These are phyloP conservation scores for Sesamia nonagrioides DNA, from an alignment of 1,140 invertebrate genomes.

Conservation along the genomic window DNA sequence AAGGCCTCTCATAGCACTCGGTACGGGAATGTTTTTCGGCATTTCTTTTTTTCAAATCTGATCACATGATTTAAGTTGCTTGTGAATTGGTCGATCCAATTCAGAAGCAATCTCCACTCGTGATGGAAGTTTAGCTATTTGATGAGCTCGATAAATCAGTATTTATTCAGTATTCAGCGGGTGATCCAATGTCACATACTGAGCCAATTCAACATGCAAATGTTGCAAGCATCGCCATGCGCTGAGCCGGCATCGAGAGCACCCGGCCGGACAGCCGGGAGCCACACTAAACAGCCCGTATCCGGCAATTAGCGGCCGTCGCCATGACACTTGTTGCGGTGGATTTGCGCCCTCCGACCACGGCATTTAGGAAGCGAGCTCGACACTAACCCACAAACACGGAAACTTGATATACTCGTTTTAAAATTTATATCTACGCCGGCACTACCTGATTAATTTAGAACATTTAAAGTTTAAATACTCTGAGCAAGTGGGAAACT, in stretches of 20 bases:
- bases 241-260: neutral
- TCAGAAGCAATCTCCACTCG: neutral
- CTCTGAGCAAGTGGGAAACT: neutral
- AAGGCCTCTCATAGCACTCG: neutral
- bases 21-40: neutral
- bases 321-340: conserved; percentile 32
- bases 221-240: neutral
- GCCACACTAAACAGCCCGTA: conserved; percentile 4
- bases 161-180: neutral
- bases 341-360: neutral
- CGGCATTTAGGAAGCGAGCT: neutral
- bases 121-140: neutral
- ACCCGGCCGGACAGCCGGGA: neutral
- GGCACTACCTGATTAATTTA: neutral
- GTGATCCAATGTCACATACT: neutral
- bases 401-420: neutral
- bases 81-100: neutral
- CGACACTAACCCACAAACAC: neutral
- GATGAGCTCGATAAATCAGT: neutral
- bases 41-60: neutral
- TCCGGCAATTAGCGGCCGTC: conserved; percentile 30
- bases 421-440: neutral
- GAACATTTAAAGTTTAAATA: neutral
- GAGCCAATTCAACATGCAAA: neutral
- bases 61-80: neutral